Evolutionary conservation across 1,140 invertebrate species (phyloP).

Genomic region (Sesamia nonagrioides): DNA sequence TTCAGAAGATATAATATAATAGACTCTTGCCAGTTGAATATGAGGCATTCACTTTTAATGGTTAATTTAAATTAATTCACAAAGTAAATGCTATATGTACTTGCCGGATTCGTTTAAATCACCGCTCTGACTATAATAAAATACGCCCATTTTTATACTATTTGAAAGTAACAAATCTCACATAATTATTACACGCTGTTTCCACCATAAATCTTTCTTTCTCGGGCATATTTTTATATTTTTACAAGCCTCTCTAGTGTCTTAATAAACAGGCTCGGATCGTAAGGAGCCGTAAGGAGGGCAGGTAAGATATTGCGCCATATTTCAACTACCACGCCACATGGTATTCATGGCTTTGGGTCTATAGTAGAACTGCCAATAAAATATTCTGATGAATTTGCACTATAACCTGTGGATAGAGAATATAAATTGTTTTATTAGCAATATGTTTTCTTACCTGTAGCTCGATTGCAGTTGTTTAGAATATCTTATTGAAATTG

Average conservation of each 20-base stretch:
- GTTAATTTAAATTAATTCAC: no score
- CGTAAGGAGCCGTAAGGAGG: constrained; percentile 25
- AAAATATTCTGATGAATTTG: constrained; percentile 29
- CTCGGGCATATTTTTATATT: constrained; percentile 12
- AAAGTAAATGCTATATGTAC: no score
- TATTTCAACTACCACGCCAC: constrained; percentile 39
- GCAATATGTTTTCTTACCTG: not conserved
- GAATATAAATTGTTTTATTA: not conserved
- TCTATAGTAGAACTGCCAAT: not conserved
- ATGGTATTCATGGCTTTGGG: constrained; percentile 37
- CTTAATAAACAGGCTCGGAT: constrained; percentile 37
- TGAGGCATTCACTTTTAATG: no score
- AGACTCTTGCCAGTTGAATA: no score
- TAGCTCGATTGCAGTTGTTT: not conserved
- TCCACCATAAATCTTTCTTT: not conserved
- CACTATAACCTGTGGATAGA: not conserved
- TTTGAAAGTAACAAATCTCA: no score
- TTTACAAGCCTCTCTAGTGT: constrained; percentile 30
- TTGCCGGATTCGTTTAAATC: no score
- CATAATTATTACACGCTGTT: not conserved
- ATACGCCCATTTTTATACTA: no score
- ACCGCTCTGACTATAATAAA: no score
- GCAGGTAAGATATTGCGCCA: constrained; percentile 40
- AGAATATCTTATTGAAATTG: no score
- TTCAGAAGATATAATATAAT: no score